Conservation (phyloP, 2,888 invertebrate genomes). For the Hyppa rectilinea region DNA sequence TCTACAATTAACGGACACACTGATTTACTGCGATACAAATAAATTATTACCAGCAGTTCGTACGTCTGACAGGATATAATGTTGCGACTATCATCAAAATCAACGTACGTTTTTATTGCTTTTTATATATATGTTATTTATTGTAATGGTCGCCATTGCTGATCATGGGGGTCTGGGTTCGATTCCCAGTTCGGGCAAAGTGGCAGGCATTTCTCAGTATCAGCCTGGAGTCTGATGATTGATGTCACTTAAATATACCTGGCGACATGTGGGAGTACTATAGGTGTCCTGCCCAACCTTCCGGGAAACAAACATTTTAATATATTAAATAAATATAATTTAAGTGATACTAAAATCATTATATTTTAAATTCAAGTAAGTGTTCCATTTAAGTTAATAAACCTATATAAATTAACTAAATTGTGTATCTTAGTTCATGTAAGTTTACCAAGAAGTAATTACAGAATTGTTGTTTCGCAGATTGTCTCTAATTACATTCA, state of each 20-base stretch:
- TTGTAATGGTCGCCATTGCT: neutral
- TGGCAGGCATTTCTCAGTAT: neutral
- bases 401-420: neutral
- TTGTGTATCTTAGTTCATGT: conserved; percentile 1
- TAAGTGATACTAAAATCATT: neutral
- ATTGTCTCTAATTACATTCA: conserved; percentile 57
- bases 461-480: conserved; percentile 36
- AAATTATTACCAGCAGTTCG: conserved; percentile 8
- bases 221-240: too few relatives aligned
- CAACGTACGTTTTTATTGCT: neutral
- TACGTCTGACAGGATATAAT: neutral
- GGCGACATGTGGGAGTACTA: too few relatives aligned
- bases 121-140: too few relatives aligned
- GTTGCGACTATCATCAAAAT: neutral
- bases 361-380: neutral
- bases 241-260: too few relatives aligned
- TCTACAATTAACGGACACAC: conserved; percentile 58
- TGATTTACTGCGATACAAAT: conserved; percentile 49
- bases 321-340: neutral
- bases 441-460: conserved; percentile 37
- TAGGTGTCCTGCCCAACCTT: too few relatives aligned
- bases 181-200: neutral
- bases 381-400: conserved; percentile 4
- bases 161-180: neutral
- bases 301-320: neutral